Conservation (phyloP, 2,113 vertebrate species). For the Falcunculus frontatus region DNA sequence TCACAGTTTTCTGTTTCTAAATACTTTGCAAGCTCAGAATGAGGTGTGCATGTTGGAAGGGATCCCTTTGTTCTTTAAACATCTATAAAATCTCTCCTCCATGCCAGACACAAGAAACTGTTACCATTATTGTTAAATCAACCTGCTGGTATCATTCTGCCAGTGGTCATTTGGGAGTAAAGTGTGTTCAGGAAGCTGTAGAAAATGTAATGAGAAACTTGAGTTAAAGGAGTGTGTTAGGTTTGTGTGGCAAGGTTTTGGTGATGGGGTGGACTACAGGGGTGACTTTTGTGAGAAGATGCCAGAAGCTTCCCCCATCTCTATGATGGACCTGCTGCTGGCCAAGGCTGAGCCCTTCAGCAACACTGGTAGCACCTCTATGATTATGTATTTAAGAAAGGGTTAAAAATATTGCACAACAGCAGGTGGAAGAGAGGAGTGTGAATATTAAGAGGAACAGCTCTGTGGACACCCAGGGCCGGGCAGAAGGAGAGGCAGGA, state of each 20-base stretch:
- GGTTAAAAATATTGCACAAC: background rate
- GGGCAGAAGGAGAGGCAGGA: background rate
- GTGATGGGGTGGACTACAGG: background rate
- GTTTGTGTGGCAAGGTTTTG: background rate
- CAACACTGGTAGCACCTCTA: background rate
- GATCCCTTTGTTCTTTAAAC: background rate
- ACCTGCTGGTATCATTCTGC: background rate
- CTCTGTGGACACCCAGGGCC: background rate
- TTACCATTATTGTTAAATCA: background rate
- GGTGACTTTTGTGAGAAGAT: background rate
- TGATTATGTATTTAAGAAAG: background rate
- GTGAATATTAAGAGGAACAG: background rate
- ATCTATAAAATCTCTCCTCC: background rate
- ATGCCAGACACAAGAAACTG: background rate
- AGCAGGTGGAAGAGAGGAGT: background rate
- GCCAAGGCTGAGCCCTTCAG: background rate
- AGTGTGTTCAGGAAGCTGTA: background rate
- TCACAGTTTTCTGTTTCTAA: background rate
- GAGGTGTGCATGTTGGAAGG: background rate
- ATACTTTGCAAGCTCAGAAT: background rate
- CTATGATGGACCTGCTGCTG: background rate
- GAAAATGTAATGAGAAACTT: background rate
- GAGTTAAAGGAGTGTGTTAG: background rate
- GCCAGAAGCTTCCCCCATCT: background rate
- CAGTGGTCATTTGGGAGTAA: background rate